A percentile compares a stretch with the other conserved stretches of the same genome.
Conservation (phyloP, 1,140 invertebrate genomes). For the Centruroides sculpturatus region DNA sequence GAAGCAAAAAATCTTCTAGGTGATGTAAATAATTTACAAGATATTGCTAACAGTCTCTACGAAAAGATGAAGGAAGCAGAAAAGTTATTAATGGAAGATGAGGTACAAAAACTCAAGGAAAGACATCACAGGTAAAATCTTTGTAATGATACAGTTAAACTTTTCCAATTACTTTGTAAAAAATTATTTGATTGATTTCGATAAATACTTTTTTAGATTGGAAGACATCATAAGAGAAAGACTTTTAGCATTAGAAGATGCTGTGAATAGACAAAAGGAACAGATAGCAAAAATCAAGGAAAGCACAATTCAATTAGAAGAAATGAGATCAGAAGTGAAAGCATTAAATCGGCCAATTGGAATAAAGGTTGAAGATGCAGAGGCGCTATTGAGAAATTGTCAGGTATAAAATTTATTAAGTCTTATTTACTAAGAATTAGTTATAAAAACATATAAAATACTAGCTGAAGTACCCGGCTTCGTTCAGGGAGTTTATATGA, state of each 20-base stretch:
- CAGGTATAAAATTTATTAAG: constrained; percentile 15
- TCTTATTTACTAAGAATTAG: too few relatives aligned
- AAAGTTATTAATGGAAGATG: constrained; percentile 4
- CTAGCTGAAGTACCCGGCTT: too few relatives aligned
- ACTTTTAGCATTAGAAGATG: constrained; percentile 42
- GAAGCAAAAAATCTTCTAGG: constrained; percentile 10
- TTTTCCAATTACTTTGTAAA: too few relatives aligned
- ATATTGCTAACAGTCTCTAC: constrained; percentile 2
- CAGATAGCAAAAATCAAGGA: constrained; percentile 63
- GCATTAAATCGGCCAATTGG: constrained; percentile 71
- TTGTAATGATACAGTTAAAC: too few relatives aligned
- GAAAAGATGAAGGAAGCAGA: constrained; percentile 7
- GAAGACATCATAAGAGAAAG: constrained; percentile 56
- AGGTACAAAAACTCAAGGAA: constrained; percentile 7
- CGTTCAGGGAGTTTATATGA: too few relatives aligned
- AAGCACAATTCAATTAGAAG: constrained; percentile 57
- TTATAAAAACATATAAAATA: too few relatives aligned
- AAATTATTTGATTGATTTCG: too few relatives aligned
- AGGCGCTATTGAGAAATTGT: constrained; percentile 19
- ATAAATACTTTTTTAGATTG: background rate
- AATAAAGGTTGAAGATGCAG: constrained; percentile 37
- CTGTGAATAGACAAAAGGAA: constrained; percentile 50
- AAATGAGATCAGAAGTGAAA: constrained; percentile 65
- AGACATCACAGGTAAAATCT: background rate
- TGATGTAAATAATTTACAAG: constrained; percentile 10